phyloP scores from a whole-genome alignment of 2,797 vertebrate genomes.

The Hydrophis major region DNA sequence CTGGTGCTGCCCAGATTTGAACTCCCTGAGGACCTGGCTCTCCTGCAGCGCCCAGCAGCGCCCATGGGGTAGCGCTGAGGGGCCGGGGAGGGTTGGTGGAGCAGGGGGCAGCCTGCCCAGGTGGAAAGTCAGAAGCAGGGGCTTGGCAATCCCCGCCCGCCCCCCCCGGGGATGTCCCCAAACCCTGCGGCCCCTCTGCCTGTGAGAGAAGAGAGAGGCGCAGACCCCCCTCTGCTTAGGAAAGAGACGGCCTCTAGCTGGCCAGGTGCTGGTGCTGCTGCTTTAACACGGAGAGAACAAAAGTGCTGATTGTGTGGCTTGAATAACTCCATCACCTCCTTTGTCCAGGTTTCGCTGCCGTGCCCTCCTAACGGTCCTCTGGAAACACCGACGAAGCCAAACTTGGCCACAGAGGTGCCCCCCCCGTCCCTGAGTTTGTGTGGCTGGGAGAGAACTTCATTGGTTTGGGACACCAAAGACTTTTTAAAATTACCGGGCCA shows the following conservation, averaged over 20 bases:
- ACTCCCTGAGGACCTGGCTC: neutral
- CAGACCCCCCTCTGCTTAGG: neutral
- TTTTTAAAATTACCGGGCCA: slow-evolving; percentile 20
- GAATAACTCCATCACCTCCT: slow-evolving; percentile 44
- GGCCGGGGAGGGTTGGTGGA: neutral
- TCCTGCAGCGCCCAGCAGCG: neutral
- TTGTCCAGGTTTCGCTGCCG: slow-evolving; percentile 41
- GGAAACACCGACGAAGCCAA: slow-evolving; percentile 32
- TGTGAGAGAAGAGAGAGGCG: neutral
- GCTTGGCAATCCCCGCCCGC: neutral
- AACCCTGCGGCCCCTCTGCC: neutral
- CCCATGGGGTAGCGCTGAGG: neutral
- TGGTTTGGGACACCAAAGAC: slow-evolving; percentile 13
- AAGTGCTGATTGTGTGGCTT: slow-evolving; percentile 41
- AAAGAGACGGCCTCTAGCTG: neutral
- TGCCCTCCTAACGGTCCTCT: slow-evolving; percentile 21
- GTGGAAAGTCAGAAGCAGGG: neutral
- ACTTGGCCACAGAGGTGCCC: slow-evolving; percentile 22
- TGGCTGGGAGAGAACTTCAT: neutral
- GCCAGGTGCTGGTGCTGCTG: neutral
- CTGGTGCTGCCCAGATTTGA: neutral
- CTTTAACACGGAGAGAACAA: neutral
- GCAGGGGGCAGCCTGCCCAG: neutral
- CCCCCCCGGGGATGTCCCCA: neutral
- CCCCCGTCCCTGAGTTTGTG: neutral